A percentile compares a stretch with the other conserved stretches of the same genome.
phyloP scores from a whole-genome alignment of 2,113 vertebrate genomes.

The Pontoporia blainvillei region DNA sequence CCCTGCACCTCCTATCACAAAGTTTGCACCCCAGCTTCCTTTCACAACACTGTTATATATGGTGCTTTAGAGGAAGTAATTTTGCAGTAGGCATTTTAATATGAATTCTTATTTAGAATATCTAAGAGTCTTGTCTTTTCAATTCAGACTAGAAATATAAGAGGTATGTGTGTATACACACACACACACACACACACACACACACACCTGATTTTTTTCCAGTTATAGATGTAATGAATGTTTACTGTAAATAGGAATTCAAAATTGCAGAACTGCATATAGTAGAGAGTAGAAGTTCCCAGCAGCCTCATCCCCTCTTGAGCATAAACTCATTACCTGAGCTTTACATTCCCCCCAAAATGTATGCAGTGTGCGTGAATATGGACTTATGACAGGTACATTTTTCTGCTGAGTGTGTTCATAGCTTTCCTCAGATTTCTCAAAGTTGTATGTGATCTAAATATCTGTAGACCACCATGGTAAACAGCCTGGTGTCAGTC shows the following conservation, averaged over 20 bases:
- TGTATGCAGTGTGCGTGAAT: neutral
- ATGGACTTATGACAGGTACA: neutral
- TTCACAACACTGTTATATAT: neutral
- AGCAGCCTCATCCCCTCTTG: neutral
- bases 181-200: accelerated
- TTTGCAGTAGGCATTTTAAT: neutral
- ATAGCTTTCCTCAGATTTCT: neutral
- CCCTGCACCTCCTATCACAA: neutral
- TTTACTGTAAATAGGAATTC: neutral
- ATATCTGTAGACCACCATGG: neutral
- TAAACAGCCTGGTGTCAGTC: neutral
- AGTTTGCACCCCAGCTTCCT: neutral
- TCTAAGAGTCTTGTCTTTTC: neutral
- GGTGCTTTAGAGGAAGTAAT: neutral
- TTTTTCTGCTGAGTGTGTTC: neutral
- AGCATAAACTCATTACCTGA: neutral
- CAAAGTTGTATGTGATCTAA: neutral
- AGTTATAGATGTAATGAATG: neutral
- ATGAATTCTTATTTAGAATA: neutral
- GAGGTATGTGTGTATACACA: too few relatives aligned
- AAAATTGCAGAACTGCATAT: neutral
- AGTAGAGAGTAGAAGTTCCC: neutral
- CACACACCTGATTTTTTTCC: neutral
- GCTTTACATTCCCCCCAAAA: neutral
- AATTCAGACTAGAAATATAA: neutral